Evolutionary conservation across 1,140 invertebrate species (phyloP), one percentile per base, ranked within the genome.

Genomic region (Kradibia gibbosae): DNA sequence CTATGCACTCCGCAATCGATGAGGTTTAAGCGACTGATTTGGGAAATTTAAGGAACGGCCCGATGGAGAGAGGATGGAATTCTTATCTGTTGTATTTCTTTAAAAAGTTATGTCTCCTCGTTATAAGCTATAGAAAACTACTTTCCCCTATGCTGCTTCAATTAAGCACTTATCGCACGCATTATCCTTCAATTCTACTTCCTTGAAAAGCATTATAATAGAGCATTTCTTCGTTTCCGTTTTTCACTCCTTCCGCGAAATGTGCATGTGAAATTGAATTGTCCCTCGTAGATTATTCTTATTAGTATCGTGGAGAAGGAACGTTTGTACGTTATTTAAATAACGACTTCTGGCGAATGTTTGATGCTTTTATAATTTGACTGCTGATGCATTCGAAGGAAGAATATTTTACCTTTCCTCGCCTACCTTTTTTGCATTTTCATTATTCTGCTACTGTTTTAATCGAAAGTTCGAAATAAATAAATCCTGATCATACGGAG

Each of bases 111-210:
- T 36, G 31, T 36, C 17, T 15, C 17, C 36, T 10, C 1, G 13
- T 65, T 65, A n/a, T 65, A 65, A 65, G n/a, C 36, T 11, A 65
- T 65, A 36, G 0, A 36, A 65, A 65, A 36, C 31, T 65, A 65
- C 60, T 65, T 65, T 65, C 60, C 11, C 31, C 10, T 20, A 11
- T 34, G 31, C 36, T 36, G 36, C 36, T 65, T 65, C 22, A 65
- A 65, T 65, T 36, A 65, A 65, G 31, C 17, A 36, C 31, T 65
- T 28, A 36, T 65, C 60, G 15, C 3, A 17, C 1, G 22, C 10
- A 34, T 62, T 62, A 10, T 34, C 1, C 15, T 62, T 62, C 8
- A 62, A 62, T 62, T 10, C 3, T 65, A 36, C 15, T 65, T 65
- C 31, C 15, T 36, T 65, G 31, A 36, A 65, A 65, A 1, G 15